Percentiles rank a stretch among this genome's conserved stretches.
Evolutionary conservation across 2,888 invertebrate genomes (phyloP).

Genomic region (Drosophila nr. medialis): DNA sequence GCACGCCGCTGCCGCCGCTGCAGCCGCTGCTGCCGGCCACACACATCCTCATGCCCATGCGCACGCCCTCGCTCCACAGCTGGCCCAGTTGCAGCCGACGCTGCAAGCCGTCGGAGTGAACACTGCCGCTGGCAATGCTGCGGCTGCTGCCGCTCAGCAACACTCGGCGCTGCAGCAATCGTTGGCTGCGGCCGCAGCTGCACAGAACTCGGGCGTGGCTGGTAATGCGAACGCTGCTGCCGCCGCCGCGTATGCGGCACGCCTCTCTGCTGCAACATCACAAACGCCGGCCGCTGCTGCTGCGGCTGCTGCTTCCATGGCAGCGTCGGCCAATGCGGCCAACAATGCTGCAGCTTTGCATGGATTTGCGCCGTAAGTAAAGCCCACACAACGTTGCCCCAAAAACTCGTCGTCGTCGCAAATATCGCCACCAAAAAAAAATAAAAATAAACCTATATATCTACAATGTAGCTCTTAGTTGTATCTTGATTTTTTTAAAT

Average conservation of each 20-base stretch:
- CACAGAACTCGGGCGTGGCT: conserved; percentile 69
- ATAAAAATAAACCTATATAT: conserved; percentile 20
- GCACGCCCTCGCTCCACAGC: conserved; percentile 66
- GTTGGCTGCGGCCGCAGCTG: conserved; percentile 79
- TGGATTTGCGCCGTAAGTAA: conserved; percentile 96
- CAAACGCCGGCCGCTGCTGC: conserved; percentile 86
- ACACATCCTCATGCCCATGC: conserved; percentile 67
- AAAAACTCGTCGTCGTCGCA: conserved; percentile 50
- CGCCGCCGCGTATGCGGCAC: conserved; percentile 82
- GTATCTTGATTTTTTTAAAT: conserved; percentile 43
- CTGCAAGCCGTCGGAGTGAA: conserved; percentile 86
- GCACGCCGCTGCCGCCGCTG: conserved; percentile 68
- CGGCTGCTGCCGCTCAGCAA: conserved; percentile 85
- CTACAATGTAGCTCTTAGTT: conserved; percentile 59
- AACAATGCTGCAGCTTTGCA: conserved; percentile 93
- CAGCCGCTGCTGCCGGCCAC: conserved; percentile 64
- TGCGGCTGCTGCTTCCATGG: conserved; percentile 87
- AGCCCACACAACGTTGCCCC: conserved; percentile 62
- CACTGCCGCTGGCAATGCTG: conserved; percentile 86
- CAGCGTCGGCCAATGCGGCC: conserved; percentile 87
- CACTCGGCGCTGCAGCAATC: conserved; percentile 87
- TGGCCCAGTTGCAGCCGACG: conserved; percentile 68
- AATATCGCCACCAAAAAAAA: conserved; percentile 34
- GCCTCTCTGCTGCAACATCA: conserved; percentile 70
- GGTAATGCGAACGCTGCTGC: conserved; percentile 70